Conservation (phyloP, 2,113 vertebrate genomes). For the Gobiocypris rarus region DNA sequence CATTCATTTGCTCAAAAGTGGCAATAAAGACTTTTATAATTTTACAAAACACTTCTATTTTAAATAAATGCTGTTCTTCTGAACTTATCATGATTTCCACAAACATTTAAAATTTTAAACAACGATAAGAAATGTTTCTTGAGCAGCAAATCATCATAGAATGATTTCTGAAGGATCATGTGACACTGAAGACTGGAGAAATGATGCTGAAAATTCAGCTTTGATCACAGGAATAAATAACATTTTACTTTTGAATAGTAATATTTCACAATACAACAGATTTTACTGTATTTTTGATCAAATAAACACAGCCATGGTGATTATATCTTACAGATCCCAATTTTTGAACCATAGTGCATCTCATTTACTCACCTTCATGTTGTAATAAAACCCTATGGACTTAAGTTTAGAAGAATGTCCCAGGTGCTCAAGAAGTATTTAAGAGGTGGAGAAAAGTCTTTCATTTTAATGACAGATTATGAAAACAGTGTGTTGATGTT, state of each 20-base stretch:
- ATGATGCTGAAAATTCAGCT: no score
- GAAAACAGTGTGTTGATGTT: background rate
- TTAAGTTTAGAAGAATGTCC: no score
- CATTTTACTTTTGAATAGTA: no score
- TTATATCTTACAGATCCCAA: no score
- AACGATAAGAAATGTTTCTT: no score
- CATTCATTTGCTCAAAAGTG: background rate
- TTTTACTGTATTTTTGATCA: background rate
- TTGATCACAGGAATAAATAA: no score
- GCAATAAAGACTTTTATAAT: background rate
- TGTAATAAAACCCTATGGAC: no score
- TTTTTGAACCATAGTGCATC: background rate
- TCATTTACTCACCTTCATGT: background rate
- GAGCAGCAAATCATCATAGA: background rate
- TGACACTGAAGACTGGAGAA: background rate
- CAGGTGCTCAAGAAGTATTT: no score
- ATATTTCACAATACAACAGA: background rate
- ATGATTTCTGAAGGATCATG: background rate
- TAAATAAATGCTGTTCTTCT: no score
- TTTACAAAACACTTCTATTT: no score
- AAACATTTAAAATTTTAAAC: no score
- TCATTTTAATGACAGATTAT: background rate
- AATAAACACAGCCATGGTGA: background rate
- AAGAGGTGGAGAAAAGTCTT: background rate
- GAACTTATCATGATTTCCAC: no score